A percentile compares a stretch with the other conserved stretches of the same genome.
Conservation (phyloP, 2,113 vertebrate species). For the Anolis sagrei region DNA sequence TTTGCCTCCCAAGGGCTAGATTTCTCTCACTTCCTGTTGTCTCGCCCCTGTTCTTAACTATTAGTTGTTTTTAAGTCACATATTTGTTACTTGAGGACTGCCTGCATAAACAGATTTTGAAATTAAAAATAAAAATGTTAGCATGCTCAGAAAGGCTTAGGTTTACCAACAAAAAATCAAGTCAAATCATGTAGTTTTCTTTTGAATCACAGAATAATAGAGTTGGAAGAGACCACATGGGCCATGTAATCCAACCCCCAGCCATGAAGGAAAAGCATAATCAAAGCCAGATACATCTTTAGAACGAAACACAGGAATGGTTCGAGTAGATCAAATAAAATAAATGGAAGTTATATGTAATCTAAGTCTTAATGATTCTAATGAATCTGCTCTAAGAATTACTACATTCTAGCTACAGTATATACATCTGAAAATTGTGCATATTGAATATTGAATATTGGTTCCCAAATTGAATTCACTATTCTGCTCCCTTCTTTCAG, state of each 20-base stretch:
- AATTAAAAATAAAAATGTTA: neutral
- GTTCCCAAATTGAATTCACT: neutral
- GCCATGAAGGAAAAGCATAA: too few species aligned
- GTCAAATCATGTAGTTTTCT: neutral
- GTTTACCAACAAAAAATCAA: neutral
- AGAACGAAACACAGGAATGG: too few species aligned
- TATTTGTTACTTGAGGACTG: too few species aligned
- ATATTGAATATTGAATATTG: neutral
- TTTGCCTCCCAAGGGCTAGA: too few species aligned
- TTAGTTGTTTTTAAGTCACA: too few species aligned
- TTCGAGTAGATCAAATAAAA: too few species aligned
- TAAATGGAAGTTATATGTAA: neutral
- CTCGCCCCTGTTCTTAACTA: too few species aligned
- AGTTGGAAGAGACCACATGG: too few species aligned
- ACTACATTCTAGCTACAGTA: neutral
- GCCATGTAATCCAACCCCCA: too few species aligned
- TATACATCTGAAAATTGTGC: neutral
- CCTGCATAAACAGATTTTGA: neutral
- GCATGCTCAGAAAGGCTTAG: neutral
- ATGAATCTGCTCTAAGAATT: neutral
- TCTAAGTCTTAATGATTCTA: neutral
- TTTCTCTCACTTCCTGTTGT: too few species aligned
- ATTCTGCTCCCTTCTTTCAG: neutral
- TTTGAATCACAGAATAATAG: neutral
- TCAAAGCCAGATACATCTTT: neutral